phyloP scores from a whole-genome alignment of 2,113 vertebrate species.

The Neolamprologus cancellatus region DNA sequence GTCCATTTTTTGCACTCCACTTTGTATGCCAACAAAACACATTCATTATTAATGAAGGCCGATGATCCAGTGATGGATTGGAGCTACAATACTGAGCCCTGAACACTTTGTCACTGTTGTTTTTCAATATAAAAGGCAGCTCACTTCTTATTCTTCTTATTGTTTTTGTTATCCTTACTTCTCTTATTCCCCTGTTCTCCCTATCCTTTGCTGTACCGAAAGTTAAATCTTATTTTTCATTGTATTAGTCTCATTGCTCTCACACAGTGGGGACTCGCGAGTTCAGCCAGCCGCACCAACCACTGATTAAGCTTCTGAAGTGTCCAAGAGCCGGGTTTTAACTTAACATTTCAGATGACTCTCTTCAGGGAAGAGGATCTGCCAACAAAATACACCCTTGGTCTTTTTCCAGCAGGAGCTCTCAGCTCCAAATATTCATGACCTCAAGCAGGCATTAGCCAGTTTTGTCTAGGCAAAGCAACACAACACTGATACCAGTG shows the following conservation, averaged over 20 bases:
- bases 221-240: constrained; percentile 43
- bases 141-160: not conserved
- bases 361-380: not conserved
- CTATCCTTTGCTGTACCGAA: not conserved
- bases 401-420: not conserved
- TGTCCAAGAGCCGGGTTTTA: not conserved
- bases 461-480: not conserved
- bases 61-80: constrained; percentile 36
- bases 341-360: constrained; percentile 17
- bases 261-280: constrained; percentile 4
- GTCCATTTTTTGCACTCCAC: not conserved
- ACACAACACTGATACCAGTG: not conserved
- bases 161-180: not conserved
- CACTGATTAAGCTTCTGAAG: constrained; percentile 33
- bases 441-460: not conserved
- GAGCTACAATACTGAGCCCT: constrained; percentile 1
- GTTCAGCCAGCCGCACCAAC: constrained; percentile 8
- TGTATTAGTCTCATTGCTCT: constrained; percentile 5
- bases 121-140: constrained; percentile 39
- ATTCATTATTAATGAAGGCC: constrained; percentile 49
- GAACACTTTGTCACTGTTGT: constrained; percentile 13
- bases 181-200: not conserved
- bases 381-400: not conserved
- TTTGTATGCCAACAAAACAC: not conserved
- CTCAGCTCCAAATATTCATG: not conserved